A percentile compares a stretch with the other conserved stretches of the same genome.
These are phyloP conservation scores for Eulithis testata DNA, from an alignment of 2,888 invertebrate species.

Conservation along the genomic window DNA sequence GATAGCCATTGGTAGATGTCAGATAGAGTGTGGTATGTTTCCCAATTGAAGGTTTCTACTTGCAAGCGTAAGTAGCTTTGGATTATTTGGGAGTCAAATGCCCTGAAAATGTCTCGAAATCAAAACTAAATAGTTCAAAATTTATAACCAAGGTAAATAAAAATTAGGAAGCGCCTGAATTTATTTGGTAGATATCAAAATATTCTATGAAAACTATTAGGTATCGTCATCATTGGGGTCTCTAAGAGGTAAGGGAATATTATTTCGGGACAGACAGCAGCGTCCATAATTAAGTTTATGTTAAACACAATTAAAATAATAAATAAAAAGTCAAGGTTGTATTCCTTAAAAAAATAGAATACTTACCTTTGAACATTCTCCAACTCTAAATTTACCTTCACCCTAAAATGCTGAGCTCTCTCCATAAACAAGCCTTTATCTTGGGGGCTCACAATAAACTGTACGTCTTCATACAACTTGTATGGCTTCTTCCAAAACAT, in stretches of 20 bases:
- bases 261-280: too few relatives aligned
- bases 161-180: too few relatives aligned
- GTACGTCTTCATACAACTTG: slow-evolving; percentile 57
- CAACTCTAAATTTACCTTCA: slow-evolving; percentile 47
- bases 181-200: too few relatives aligned
- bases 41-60: slow-evolving; percentile 70
- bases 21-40: slow-evolving; percentile 82
- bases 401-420: slow-evolving; percentile 56
- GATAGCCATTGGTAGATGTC: slow-evolving; percentile 86
- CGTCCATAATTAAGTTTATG: too few relatives aligned
- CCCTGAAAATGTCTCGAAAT: slow-evolving; percentile 49
- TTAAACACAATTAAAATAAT: too few relatives aligned
- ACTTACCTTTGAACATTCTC: slow-evolving; percentile 61
- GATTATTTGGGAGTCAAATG: slow-evolving; percentile 58
- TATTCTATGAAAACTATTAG: too few relatives aligned
- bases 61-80: slow-evolving; percentile 48
- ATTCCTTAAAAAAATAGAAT: too few relatives aligned
- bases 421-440: slow-evolving; percentile 57
- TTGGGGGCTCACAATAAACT: slow-evolving; percentile 58
- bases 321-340: too few relatives aligned
- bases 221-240: too few relatives aligned
- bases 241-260: too few relatives aligned
- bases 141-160: too few relatives aligned
- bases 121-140: too few relatives aligned
- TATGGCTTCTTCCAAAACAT: slow-evolving; percentile 64